Conservation (phyloP, 2,113 vertebrate genomes). For the Ia io region DNA sequence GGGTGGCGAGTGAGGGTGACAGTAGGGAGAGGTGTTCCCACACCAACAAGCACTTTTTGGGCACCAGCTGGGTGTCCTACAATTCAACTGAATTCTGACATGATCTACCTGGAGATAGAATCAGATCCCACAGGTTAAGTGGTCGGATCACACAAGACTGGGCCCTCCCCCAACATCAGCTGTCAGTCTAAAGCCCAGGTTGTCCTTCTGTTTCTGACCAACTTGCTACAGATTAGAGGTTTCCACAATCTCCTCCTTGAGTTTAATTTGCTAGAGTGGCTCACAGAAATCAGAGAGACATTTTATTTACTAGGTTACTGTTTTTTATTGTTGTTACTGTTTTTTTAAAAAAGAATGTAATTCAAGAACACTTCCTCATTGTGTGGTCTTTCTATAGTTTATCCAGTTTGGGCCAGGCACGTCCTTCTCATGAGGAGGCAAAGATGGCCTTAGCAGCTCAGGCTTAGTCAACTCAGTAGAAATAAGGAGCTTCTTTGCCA, state of each 20-base stretch:
- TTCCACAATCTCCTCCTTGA: neutral
- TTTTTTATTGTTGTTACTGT: neutral
- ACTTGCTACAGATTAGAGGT: neutral
- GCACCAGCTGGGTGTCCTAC: neutral
- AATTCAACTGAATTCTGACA: neutral
- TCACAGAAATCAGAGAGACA: neutral
- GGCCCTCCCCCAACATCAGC: neutral
- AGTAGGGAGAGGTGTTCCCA: neutral
- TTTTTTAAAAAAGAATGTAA: neutral
- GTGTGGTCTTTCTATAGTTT: neutral
- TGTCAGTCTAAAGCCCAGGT: neutral
- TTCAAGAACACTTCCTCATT: neutral
- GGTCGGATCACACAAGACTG: neutral
- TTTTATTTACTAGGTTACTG: neutral
- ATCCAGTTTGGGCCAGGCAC: neutral
- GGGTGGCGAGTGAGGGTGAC: rapidly evolving
- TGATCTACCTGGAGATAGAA: neutral
- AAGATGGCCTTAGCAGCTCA: neutral
- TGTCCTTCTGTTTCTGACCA: neutral
- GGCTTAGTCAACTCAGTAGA: neutral
- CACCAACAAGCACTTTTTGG: neutral
- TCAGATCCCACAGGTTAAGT: neutral
- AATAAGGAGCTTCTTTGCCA: neutral
- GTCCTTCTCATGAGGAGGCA: neutral
- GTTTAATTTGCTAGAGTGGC: neutral